Conservation (phyloP, 2,888 invertebrate species). For the Acanthosepion lycidas region DNA sequence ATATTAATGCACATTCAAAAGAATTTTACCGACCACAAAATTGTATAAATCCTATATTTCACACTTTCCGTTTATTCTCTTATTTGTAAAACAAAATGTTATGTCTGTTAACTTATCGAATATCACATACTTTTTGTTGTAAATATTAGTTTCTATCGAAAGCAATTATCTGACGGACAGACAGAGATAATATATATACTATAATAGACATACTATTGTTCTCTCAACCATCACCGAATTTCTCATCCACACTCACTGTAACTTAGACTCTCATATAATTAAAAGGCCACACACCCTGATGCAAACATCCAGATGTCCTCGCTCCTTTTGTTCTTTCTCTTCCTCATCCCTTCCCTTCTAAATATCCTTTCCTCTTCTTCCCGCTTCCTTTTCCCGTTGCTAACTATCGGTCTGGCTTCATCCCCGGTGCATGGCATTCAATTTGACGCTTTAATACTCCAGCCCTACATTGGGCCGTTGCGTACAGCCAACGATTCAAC, state of each 20-base stretch:
- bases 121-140: too few relatives aligned
- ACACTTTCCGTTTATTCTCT: too few relatives aligned
- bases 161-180: neutral
- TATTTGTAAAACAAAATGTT: too few relatives aligned
- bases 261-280: neutral
- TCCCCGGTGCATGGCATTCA: slow-evolving; percentile 17
- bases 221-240: neutral
- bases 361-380: neutral
- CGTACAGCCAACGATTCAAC: neutral
- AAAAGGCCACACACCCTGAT: neutral
- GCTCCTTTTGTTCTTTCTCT: neutral
- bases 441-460: slow-evolving; percentile 4
- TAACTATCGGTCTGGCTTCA: slow-evolving; percentile 7
- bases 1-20: too few relatives aligned
- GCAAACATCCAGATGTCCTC: neutral
- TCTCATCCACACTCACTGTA: neutral
- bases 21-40: too few relatives aligned
- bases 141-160: too few relatives aligned
- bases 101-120: too few relatives aligned
- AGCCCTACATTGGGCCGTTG: neutral
- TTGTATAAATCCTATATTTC: too few relatives aligned
- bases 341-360: neutral
- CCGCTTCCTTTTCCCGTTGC: neutral
- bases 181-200: neutral
- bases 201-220: neutral